Percentiles rank a stretch among this genome's conserved stretches.
These are phyloP conservation scores for Helogale parvula DNA, from an alignment of 2,113 vertebrate genomes.

Conservation along the genomic window DNA sequence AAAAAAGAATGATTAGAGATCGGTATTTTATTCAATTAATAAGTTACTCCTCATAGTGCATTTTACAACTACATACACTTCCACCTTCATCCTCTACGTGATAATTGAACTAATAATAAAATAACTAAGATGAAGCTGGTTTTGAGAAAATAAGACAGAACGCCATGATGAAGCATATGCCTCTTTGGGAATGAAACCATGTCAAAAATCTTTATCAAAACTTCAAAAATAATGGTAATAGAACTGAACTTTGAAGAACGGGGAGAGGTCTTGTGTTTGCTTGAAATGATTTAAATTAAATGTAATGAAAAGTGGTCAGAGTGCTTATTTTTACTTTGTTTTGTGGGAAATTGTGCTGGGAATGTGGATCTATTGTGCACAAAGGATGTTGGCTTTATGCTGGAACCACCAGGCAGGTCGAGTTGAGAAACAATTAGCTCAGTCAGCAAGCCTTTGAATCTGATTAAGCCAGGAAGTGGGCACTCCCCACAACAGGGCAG, in stretches of 20 bases:
- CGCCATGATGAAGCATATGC: background rate
- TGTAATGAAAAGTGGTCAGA: constrained; percentile 30
- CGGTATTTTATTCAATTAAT: background rate
- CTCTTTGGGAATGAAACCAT: background rate
- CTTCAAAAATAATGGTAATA: background rate
- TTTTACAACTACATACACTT: constrained; percentile 14
- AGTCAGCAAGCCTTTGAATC: constrained; percentile 63
- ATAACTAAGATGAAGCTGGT: background rate
- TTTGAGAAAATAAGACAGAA: constrained; percentile 14
- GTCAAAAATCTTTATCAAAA: constrained; percentile 1
- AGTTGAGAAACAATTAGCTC: constrained; percentile 63
- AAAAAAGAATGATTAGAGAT: background rate
- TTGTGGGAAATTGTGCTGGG: constrained; percentile 70
- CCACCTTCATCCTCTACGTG: constrained; percentile 36
- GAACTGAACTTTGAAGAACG: constrained; percentile 22
- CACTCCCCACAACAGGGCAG: constrained; percentile 45
- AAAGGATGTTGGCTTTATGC: constrained; percentile 44
- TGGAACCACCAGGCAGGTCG: constrained; percentile 51
- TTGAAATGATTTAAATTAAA: constrained; percentile 48
- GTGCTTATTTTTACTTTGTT: constrained; percentile 61
- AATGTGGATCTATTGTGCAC: constrained; percentile 66
- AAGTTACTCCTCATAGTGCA: constrained; percentile 19
- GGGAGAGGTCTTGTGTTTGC: background rate
- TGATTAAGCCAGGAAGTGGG: constrained; percentile 60
- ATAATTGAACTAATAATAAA: constrained; percentile 37